Percentiles rank a stretch among this genome's conserved stretches.
Evolutionary conservation across 2,888 invertebrate genomes (phyloP).

Genomic region (Pyrochroa serraticornis): DNA sequence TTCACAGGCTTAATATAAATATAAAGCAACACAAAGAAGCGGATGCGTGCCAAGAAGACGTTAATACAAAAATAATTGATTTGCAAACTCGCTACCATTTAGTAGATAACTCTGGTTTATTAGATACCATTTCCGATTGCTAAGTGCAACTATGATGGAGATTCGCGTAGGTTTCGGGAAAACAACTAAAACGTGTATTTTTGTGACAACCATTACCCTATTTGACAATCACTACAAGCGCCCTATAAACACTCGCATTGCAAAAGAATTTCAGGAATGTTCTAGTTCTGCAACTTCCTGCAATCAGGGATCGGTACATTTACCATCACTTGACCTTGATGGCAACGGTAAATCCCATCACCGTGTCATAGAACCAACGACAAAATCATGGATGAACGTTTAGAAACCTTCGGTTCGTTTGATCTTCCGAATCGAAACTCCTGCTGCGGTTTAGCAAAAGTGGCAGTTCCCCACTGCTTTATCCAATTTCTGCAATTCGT

Average conservation of each 20-base stretch:
- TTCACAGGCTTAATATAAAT: slow-evolving; percentile 35
- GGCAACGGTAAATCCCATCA: slow-evolving; percentile 2
- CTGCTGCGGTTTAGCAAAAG: slow-evolving; percentile 5
- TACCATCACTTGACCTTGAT: slow-evolving; percentile 1
- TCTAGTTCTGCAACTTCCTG: neutral
- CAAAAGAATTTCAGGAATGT: neutral
- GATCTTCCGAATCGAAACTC: slow-evolving; percentile 1
- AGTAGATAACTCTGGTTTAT: neutral
- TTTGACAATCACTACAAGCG: neutral
- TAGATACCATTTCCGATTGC: slow-evolving; percentile 1
- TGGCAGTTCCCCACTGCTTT: slow-evolving; percentile 1
- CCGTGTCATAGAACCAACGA: neutral
- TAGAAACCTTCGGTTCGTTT: neutral
- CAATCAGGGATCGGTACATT: neutral
- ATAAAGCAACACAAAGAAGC: slow-evolving; percentile 30
- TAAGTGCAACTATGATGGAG: neutral
- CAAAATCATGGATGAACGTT: neutral
- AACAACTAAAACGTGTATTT: slow-evolving; percentile 7
- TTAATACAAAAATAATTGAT: slow-evolving; percentile 10
- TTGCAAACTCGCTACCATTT: neutral
- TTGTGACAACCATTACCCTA: slow-evolving; percentile 1
- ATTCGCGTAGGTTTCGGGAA: neutral
- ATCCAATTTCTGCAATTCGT: neutral
- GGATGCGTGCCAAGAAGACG: slow-evolving; percentile 14
- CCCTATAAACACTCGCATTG: neutral